phyloP scores from a whole-genome alignment of 2,797 vertebrate genomes.

The Cryptoprocta ferox region DNA sequence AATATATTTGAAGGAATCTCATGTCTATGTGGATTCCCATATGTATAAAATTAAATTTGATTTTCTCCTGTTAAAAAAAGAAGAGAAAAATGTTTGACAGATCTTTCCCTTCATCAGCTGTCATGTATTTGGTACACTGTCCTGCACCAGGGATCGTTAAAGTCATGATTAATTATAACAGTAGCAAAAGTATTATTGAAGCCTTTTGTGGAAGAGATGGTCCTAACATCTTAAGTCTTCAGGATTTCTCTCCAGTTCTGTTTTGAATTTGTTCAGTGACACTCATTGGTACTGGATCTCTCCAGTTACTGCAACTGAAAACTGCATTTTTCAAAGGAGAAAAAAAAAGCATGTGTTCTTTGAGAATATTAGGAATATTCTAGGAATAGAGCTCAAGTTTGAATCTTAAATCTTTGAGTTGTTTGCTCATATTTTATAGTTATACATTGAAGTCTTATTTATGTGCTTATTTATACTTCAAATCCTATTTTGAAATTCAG shows the following conservation, averaged over 20 bases:
- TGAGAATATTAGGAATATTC: background rate
- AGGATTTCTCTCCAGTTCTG: slow-evolving; percentile 4
- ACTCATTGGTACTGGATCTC: background rate
- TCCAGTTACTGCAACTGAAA: background rate
- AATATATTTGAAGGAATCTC: background rate
- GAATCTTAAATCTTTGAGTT: background rate
- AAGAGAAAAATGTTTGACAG: background rate
- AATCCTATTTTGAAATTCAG: slow-evolving; percentile 1
- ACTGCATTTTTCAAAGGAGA: background rate
- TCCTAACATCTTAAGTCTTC: background rate
- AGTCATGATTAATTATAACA: background rate
- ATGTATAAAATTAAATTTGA: background rate
- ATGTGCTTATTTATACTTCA: background rate
- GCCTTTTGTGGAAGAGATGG: background rate
- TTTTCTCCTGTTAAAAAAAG: background rate
- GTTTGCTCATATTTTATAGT: background rate
- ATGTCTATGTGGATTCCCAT: background rate
- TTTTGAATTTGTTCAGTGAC: background rate
- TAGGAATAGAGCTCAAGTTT: background rate
- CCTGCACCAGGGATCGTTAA: background rate
- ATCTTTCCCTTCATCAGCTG: background rate
- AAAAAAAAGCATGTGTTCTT: background rate
- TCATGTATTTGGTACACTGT: background rate
- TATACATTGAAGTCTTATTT: background rate
- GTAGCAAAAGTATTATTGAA: background rate